Percentiles rank a stretch among this genome's conserved stretches.
phyloP scores from a whole-genome alignment of 2,888 invertebrate species.

The Eristalis intricaria region DNA sequence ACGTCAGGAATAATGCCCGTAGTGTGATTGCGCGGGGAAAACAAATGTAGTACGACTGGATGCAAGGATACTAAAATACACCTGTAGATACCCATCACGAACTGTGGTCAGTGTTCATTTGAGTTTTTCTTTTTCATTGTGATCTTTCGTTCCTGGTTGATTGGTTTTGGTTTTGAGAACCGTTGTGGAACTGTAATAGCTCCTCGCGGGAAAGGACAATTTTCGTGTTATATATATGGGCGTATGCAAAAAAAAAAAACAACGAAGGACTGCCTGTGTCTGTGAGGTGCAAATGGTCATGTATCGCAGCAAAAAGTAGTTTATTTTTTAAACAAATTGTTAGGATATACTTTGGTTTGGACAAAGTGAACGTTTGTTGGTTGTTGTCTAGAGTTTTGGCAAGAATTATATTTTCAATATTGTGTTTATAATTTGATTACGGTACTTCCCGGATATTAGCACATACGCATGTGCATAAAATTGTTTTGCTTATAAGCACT shows the following conservation, averaged over 20 bases:
- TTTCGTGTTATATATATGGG: background rate
- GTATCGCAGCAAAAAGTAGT: too few relatives aligned
- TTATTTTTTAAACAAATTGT: too few relatives aligned
- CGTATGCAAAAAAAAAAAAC: background rate
- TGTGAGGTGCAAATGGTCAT: too few relatives aligned
- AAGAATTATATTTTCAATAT: too few relatives aligned
- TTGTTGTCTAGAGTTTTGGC: too few relatives aligned
- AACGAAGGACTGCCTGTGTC: background rate
- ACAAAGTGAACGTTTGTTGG: too few relatives aligned
- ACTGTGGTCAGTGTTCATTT: background rate
- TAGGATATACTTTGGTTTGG: too few relatives aligned
- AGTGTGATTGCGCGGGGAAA: background rate
- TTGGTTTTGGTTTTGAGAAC: slow-evolving; percentile 11
- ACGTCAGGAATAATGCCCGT: background rate
- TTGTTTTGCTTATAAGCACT: too few relatives aligned
- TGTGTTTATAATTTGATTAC: too few relatives aligned
- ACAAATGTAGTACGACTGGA: slow-evolving; percentile 12
- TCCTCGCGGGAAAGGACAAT: background rate
- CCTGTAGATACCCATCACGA: slow-evolving; percentile 36
- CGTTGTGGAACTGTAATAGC: slow-evolving; percentile 3
- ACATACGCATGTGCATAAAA: too few relatives aligned
- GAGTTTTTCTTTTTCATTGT: background rate
- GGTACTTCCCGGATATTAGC: too few relatives aligned
- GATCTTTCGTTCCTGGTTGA: slow-evolving; percentile 15
- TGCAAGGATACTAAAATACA: slow-evolving; percentile 15